Conservation (phyloP, 2,113 vertebrate species). For the Dipodomys spectabilis region DNA sequence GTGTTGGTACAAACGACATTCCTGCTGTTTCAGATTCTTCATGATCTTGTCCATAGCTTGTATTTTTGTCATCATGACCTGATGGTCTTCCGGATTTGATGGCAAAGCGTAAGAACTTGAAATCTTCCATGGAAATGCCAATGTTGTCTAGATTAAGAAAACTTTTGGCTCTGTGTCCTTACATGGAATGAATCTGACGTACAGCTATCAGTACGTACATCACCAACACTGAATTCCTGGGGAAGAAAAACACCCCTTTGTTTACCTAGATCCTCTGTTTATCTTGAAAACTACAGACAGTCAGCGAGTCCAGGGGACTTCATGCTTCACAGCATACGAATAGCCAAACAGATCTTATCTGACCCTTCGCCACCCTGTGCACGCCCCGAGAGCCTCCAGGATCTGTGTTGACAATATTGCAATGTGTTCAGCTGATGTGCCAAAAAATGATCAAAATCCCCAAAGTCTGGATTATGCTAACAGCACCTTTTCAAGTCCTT, state of each 20-base stretch:
- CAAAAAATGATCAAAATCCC: constrained; percentile 64
- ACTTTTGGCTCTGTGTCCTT: neutral
- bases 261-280: constrained; percentile 41
- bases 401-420: constrained; percentile 70
- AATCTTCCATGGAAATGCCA: neutral
- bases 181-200: neutral
- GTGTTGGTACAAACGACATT: accelerated
- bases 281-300: constrained; percentile 43
- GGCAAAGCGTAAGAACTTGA: neutral
- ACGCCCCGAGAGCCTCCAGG: constrained; percentile 53
- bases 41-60: no score
- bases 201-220: neutral
- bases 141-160: neutral
- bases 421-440: constrained; percentile 69
- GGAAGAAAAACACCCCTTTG: neutral
- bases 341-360: constrained; percentile 74
- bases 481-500: constrained; percentile 67
- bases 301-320: constrained; percentile 16
- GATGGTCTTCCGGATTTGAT: neutral
- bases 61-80: neutral
- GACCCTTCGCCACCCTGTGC: constrained; percentile 2
- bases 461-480: constrained; percentile 59
- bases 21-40: neutral
- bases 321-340: constrained; percentile 31
- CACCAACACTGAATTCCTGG: neutral